Evolutionary conservation across 2,888 invertebrate species (phyloP).

Genomic region (Pristionchus mayeri): DNA sequence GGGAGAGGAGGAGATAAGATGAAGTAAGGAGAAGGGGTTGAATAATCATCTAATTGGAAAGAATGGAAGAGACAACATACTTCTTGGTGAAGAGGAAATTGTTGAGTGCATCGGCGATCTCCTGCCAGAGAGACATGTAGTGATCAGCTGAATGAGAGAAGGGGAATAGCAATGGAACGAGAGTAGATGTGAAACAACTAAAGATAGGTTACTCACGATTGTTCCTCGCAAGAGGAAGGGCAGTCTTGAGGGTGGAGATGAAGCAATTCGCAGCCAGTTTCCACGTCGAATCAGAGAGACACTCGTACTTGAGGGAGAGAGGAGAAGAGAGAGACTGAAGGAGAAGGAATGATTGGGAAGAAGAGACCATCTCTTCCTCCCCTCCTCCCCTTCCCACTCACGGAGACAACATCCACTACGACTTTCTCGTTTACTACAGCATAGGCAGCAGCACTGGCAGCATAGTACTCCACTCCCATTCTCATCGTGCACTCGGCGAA

Average conservation of each 20-base stretch:
- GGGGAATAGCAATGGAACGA: not conserved
- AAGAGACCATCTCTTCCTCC: not conserved
- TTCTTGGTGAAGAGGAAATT: constrained; percentile 91
- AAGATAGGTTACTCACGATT: constrained; percentile 78
- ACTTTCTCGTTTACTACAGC: constrained; percentile 85
- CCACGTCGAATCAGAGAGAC: constrained; percentile 88
- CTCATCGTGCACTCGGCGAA: constrained; percentile 88
- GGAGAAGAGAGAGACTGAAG: constrained; percentile 84
- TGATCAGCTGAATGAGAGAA: constrained; percentile 59
- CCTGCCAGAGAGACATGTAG: constrained; percentile 83
- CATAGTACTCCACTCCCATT: constrained; percentile 85
- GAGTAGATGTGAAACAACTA: not conserved
- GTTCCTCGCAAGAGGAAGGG: constrained; percentile 89
- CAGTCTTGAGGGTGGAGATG: constrained; percentile 86
- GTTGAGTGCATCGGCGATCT: constrained; percentile 88
- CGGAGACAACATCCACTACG: constrained; percentile 83
- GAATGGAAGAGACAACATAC: constrained; percentile 72
- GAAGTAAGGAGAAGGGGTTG: too few species aligned
- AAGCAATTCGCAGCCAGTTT: constrained; percentile 86
- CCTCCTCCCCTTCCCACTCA: too few species aligned
- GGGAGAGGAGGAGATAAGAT: constrained; percentile 48
- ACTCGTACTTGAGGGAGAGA: constrained; percentile 86
- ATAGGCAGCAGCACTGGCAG: constrained; percentile 84
- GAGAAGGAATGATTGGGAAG: not conserved
- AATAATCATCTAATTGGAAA: not conserved